These are phyloP conservation scores for Ceratina australensis DNA, from an alignment of 1,140 invertebrate species.

Conservation along the genomic window DNA sequence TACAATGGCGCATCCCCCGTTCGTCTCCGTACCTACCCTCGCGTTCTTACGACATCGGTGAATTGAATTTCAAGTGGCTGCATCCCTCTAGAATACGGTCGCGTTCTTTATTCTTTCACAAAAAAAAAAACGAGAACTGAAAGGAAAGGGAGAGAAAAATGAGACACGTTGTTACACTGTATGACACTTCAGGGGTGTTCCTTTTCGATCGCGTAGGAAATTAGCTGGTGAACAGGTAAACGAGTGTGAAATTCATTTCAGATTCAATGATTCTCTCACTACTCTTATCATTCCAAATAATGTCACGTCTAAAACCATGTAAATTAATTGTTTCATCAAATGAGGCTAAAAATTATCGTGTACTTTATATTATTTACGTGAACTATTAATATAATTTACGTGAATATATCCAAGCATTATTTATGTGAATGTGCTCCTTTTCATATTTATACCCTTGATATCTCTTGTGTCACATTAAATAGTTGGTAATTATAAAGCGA, in stretches of 20 bases:
- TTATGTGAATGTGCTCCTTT: too few relatives aligned
- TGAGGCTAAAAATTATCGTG: too few relatives aligned
- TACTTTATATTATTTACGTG: too few relatives aligned
- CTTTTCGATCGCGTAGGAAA: slow-evolving; percentile 20
- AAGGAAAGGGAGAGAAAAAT: slow-evolving; percentile 20
- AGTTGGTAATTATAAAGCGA: background rate
- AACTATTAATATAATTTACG: too few relatives aligned
- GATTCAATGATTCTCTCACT: background rate
- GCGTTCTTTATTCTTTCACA: slow-evolving; percentile 72
- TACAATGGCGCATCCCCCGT: slow-evolving; percentile 70
- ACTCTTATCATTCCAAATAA: background rate
- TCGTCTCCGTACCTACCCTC: slow-evolving; percentile 48
- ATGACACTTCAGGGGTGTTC: slow-evolving; percentile 56
- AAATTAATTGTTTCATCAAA: too few relatives aligned
- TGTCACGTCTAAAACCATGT: too few relatives aligned
- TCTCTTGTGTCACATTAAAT: background rate
- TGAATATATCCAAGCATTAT: too few relatives aligned
- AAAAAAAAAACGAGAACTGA: slow-evolving; percentile 45
- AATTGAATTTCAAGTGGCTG: slow-evolving; percentile 81
- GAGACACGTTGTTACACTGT: slow-evolving; percentile 48
- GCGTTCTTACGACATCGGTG: slow-evolving; percentile 71
- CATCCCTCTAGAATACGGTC: slow-evolving; percentile 77
- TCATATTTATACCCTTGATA: too few relatives aligned
- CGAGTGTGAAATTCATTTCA: slow-evolving; percentile 24
- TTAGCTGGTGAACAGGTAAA: slow-evolving; percentile 37